Base-by-base conservation (phyloP, 2,888 invertebrate species). In the Zonitis immaculata region DNA sequence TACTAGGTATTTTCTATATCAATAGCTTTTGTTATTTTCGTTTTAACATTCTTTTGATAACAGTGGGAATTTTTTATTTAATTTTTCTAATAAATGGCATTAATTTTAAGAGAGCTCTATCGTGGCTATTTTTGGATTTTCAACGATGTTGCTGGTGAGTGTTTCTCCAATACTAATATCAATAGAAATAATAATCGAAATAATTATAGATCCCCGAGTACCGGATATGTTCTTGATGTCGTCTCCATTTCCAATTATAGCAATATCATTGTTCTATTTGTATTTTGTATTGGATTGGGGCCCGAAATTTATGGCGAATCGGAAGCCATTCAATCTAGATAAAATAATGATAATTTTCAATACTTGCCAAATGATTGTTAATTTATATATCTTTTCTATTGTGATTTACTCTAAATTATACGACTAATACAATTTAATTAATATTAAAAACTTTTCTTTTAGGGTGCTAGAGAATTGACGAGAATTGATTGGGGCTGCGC, bases 401-500 rank as follows among this genome's bases (percentile, higher is more conserved):
- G 64, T 66, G 56, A 61, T 60, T 51, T 32, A 11, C 39, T 3
- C 27, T 7, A 28, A n/a, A n/a, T 4, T 2, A 7, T 49, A 43
- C 11, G 22, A 18, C 16, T 50, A 32, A n/a, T 22, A 22, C 22
- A 22, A 22, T 22, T 22, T 5, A 22, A 22, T 22, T 4, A 22
- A 22, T 22, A 4, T 5, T 22, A 5, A 22, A n/a, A n/a, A n/a
- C n/a, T n/a, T n/a, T n/a, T 12, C 9, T 49, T 46, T 43, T 42
- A 63, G 63, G 50, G 52, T 7, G 2, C 39, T 9, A 4, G 39
- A 2, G 61, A 57, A 44, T 8, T 58, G 7, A 52, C 22, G 8
- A 5, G 49, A 16, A 28, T 56, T 6, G 47, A 58, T 39, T 61
- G 60, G 62, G 47, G 39, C 18, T 93, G 92, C 71, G 83, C 90